These are phyloP conservation scores for Ascaphus truei DNA, from an alignment of 2,113 vertebrate genomes.

Conservation along the genomic window DNA sequence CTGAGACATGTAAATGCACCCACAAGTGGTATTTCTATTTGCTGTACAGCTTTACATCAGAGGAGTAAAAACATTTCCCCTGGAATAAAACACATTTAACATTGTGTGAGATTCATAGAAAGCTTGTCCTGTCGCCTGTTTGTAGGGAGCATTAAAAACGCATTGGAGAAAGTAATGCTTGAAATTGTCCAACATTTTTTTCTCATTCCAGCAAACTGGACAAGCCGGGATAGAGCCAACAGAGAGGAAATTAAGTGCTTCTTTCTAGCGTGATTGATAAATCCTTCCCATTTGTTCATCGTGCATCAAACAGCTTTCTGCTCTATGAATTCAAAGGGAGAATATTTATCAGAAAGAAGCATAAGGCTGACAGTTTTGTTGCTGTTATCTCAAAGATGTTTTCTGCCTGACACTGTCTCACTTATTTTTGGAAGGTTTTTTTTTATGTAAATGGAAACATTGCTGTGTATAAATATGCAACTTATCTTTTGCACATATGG, in stretches of 20 bases:
- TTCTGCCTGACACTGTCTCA: conserved; percentile 44
- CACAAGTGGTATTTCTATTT: too few species aligned
- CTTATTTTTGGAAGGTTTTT: conserved; percentile 39
- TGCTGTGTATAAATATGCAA: conserved; percentile 37
- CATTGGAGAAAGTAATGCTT: neutral
- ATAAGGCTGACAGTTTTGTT: conserved; percentile 40
- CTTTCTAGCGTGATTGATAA: conserved; percentile 39
- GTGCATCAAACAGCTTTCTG: conserved; percentile 42
- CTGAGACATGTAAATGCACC: too few species aligned
- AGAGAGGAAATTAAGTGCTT: conserved; percentile 36
- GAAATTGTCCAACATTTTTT: conserved; percentile 25
- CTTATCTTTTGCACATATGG: conserved; percentile 4
- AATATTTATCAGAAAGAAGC: conserved; percentile 56
- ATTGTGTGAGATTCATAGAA: too few species aligned
- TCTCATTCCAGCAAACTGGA: neutral
- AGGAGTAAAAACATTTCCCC: too few species aligned
- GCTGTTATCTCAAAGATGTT: conserved; percentile 42
- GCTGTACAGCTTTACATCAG: too few species aligned
- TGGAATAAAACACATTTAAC: too few species aligned
- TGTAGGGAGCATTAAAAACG: too few species aligned
- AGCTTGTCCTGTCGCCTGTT: too few species aligned
- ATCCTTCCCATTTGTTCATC: conserved; percentile 43
- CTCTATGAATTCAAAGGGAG: conserved; percentile 46
- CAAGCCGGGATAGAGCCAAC: conserved; percentile 31
- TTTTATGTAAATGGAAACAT: conserved; percentile 40